Evolutionary conservation across 2,888 invertebrate genomes (phyloP), one percentile per base, ranked within the genome.

Genomic region (Emmelina monodactyla): DNA sequence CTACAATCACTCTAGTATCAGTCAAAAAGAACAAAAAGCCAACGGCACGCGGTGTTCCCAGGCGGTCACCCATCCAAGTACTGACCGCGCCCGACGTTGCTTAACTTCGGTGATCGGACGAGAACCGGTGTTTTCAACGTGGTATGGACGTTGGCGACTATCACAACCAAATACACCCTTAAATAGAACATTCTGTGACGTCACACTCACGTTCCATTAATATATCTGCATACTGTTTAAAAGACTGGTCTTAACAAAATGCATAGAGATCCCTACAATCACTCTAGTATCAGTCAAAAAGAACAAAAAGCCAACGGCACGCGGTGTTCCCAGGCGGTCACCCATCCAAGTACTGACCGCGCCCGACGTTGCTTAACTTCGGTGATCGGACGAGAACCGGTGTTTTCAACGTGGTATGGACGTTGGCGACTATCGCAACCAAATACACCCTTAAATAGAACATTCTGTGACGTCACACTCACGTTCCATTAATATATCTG

Each of bases 51-150:
- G 45, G 50, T 50, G 50, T 50, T 50, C 50, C 50, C 49, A 49
- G 43, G 48, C 48, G 48, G 54, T 53, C 53, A 53, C 52, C 52
- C 53, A 54, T 55, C 53, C 50, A 56, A 53, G 53, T 56, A 55
- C 53, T 54, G 53, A 56, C 51, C 48, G 44, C 51, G 55, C 51
- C 54, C 53, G 50, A 54, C 48, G 54, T 49, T 53, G 55, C 52
- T 53, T 55, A 53, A 54, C 53, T 52, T 51, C 53, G 51, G 55
- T 56, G 55, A 55, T 56, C 53, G 53, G 55, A 56, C 54, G 53
- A 53, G 53, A 53, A 51, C 50, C 51, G 50, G 53, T 50, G 53
- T 50, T 32, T 50, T 52, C 51, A 54, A 49, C 49, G 44, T 53
- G 43, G 52, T 53, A 48, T 51, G 50, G 50, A 51, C 49, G 53